These are phyloP conservation scores for Regulus satrapa DNA, from an alignment of 2,113 vertebrate species.

Conservation along the genomic window DNA sequence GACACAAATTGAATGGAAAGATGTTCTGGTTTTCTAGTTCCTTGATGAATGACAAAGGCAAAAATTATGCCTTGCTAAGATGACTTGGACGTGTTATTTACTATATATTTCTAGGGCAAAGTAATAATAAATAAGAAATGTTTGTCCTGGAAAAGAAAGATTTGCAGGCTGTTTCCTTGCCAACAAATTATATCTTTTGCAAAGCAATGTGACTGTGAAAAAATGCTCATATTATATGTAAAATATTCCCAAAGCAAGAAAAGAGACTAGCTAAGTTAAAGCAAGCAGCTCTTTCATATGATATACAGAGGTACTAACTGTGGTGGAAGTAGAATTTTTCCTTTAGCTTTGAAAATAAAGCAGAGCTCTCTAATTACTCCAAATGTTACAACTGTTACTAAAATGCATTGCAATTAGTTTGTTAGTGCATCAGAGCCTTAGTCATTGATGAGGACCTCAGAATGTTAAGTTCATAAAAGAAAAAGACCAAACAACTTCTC, in stretches of 20 bases:
- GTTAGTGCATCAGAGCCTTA: neutral
- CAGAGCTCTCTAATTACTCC: neutral
- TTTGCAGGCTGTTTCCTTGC: neutral
- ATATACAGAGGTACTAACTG: neutral
- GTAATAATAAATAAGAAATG: neutral
- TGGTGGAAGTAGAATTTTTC: neutral
- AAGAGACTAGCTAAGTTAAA: neutral
- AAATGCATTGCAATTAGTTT: neutral
- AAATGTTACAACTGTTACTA: neutral
- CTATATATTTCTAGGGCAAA: neutral
- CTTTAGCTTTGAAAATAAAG: neutral
- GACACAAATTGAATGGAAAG: neutral
- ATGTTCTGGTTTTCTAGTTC: neutral
- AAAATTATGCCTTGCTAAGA: neutral
- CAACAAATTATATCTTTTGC: neutral
- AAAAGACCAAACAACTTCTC: neutral
- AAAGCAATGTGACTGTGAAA: neutral
- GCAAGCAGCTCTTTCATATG: neutral
- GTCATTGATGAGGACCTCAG: neutral
- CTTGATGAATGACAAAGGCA: neutral
- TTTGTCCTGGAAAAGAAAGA: neutral
- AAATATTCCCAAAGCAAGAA: neutral
- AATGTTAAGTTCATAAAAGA: neutral
- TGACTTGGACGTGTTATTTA: neutral
- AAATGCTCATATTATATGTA: neutral